These are phyloP conservation scores for Catocala sponsa DNA, from an alignment of 2,888 invertebrate species.

Conservation along the genomic window DNA sequence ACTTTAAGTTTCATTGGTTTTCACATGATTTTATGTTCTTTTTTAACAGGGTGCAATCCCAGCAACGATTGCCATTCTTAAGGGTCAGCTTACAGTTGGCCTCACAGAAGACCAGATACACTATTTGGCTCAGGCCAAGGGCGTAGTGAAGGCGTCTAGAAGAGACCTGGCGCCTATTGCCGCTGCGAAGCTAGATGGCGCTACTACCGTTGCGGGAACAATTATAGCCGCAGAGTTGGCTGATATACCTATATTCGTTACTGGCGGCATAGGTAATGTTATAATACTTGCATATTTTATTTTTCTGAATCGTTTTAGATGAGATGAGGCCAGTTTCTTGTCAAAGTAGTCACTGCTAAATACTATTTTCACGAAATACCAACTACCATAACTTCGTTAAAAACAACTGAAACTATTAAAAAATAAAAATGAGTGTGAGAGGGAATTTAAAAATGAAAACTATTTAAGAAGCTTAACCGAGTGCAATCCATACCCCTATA, in stretches of 20 bases:
- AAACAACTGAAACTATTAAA: too few relatives aligned
- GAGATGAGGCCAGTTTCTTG: too few relatives aligned
- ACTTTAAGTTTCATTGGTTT: slow-evolving; percentile 21
- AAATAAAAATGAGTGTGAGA: too few relatives aligned
- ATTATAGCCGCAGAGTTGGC: slow-evolving; percentile 94
- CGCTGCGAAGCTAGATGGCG: slow-evolving; percentile 92
- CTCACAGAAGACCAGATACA: slow-evolving; percentile 90
- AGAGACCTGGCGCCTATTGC: slow-evolving; percentile 94
- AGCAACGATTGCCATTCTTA: slow-evolving; percentile 96
- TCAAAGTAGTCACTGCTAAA: too few relatives aligned
- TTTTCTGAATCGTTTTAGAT: too few relatives aligned
- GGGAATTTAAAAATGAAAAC: too few relatives aligned
- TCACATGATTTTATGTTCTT: neutral
- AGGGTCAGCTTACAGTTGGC: slow-evolving; percentile 95
- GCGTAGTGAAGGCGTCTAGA: slow-evolving; percentile 94
- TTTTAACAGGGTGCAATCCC: slow-evolving; percentile 92
- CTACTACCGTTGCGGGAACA: slow-evolving; percentile 98
- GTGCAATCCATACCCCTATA: too few relatives aligned
- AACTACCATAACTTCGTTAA: too few relatives aligned
- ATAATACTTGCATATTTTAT: neutral
- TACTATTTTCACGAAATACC: too few relatives aligned
- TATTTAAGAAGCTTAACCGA: too few relatives aligned
- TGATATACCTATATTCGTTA: slow-evolving; percentile 97
- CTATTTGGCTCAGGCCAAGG: slow-evolving; percentile 88
- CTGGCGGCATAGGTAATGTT: slow-evolving; percentile 91